Evolutionary conservation across 2,113 vertebrate genomes (phyloP), one percentile per base, ranked within the genome.

Genomic region (Stigmatopora argus): DNA sequence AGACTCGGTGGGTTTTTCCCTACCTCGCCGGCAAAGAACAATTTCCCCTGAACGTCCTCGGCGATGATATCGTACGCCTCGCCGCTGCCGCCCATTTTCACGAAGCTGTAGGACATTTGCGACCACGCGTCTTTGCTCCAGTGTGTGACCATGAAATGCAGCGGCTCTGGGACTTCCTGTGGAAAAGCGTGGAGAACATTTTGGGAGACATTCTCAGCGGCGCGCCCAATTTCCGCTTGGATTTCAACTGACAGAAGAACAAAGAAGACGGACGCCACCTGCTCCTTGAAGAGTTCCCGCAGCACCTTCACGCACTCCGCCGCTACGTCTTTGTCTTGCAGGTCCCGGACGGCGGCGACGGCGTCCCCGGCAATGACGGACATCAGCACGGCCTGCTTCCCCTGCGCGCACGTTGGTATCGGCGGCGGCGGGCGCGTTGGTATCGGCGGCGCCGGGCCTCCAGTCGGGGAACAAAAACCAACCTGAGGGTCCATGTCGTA

Each of bases 401-500:
- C 90, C 96, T 97, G 70, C 8, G 59, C 17, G 38, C 12, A 52
- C 31, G n/a, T n/a, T n/a, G n/a, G n/a, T n/a, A n/a, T n/a, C n/a
- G 38, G 38, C 38, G 6, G 13, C 4, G 48, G 5, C 4, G 48
- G 15, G 31, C 19, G 21, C 21, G 8, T 34, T 15, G 5, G 61
- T 4, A 31, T 2, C 17, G 10, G 38, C 3, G 7, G 5, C 6
- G 59, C 10, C 21, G 59, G 1, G 6, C 18, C 18, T 62, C 1
- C 7, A 6, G 6, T 13, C 35, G 26, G 56, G 14, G 1, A 0
- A 61, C 41, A 31, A 64, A 49, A 44, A 51, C 77, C 14, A 89
- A 99, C 97, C 94, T 97, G 90, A 53, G 95, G 94, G 70, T 96
- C 92, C 92, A 99, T 93, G 85, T 99, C 97, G 14, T 99, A 98